phyloP scores from a whole-genome alignment of 1,140 invertebrate genomes.

The Cyphomyrmex costatus region DNA sequence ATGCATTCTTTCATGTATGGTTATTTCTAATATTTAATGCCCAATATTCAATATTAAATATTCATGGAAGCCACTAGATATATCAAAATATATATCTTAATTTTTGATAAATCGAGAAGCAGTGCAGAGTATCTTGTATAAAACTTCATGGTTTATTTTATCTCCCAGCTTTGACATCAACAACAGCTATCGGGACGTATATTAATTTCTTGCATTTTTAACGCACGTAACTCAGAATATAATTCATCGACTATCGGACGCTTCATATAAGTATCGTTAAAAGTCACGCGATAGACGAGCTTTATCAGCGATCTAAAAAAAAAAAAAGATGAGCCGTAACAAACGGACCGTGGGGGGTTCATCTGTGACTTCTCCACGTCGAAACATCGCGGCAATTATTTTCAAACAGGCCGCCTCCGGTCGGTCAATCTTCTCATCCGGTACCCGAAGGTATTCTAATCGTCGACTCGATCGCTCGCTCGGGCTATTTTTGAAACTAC shows the following conservation, averaged over 20 bases:
- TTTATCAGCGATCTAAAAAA: constrained; percentile 57
- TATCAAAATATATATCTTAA: neutral
- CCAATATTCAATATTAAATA: neutral
- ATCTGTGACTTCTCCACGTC: constrained; percentile 73
- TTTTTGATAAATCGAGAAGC: neutral
- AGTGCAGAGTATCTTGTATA: neutral
- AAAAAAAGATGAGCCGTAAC: constrained; percentile 44
- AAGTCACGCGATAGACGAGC: constrained; percentile 1
- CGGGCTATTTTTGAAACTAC: constrained; percentile 69
- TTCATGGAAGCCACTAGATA: neutral
- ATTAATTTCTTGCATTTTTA: neutral
- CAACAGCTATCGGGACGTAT: neutral
- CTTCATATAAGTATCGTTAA: neutral
- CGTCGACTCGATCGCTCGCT: constrained; percentile 46
- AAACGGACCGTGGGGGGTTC: constrained; percentile 70
- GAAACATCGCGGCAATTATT: constrained; percentile 70
- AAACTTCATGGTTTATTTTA: neutral
- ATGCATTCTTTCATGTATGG: neutral
- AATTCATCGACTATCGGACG: neutral
- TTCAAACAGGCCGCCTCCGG: constrained; percentile 65
- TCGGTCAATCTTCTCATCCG: constrained; percentile 58
- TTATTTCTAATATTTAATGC: neutral
- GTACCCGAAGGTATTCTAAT: constrained; percentile 63
- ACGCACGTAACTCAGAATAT: neutral
- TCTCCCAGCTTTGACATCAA: neutral